Evolutionary conservation across 2,113 vertebrate genomes (phyloP).

Genomic region (Anhinga anhinga): DNA sequence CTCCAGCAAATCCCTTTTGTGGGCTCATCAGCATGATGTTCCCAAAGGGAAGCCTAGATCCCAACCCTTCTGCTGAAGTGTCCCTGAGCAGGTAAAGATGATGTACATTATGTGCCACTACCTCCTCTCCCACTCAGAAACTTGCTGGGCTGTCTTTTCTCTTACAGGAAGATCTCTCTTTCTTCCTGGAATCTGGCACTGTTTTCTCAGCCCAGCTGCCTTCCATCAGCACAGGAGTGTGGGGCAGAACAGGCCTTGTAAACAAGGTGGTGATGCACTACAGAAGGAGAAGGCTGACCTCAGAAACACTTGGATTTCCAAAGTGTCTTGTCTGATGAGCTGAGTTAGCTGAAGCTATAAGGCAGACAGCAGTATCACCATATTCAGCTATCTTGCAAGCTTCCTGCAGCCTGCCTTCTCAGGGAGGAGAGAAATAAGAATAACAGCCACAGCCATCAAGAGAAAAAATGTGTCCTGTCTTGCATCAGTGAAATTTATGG

Average conservation of each 20-base stretch:
- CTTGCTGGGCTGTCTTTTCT: neutral
- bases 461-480: neutral
- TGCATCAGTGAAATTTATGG: neutral
- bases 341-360: neutral
- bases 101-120: neutral
- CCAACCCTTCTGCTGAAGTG: neutral
- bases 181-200: neutral
- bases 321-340: neutral
- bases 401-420: neutral
- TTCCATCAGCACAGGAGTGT: neutral
- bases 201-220: neutral
- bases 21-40: neutral
- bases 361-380: neutral
- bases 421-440: neutral
- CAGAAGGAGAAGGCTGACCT: neutral
- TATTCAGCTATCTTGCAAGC: neutral
- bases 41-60: neutral
- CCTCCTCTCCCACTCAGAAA: neutral
- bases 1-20: neutral
- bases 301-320: slow-evolving; percentile 18
- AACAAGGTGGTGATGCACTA: slow-evolving; percentile 1
- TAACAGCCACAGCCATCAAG: neutral
- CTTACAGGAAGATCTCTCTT: neutral
- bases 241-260: slow-evolving; percentile 2
- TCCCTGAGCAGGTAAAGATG: neutral